Evolutionary conservation across 2,797 vertebrate species (phyloP).

Genomic region (Trachurus trachurus): DNA sequence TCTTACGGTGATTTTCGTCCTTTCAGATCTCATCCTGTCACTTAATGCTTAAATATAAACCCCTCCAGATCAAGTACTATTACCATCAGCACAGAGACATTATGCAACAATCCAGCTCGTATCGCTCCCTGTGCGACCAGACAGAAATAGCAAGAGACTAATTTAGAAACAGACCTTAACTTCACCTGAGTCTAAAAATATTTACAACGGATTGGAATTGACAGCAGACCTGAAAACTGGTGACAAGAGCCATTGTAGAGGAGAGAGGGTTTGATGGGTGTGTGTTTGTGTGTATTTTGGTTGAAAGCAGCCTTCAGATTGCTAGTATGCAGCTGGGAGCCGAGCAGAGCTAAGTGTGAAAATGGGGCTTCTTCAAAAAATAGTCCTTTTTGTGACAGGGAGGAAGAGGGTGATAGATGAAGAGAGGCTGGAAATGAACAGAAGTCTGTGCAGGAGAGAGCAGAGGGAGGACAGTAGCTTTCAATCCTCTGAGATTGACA

Average conservation of each 20-base stretch:
- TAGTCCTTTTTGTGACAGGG: slow-evolving; percentile 64
- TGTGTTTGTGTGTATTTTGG: slow-evolving; percentile 24
- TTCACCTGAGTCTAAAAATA: slow-evolving; percentile 76
- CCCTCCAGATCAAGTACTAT: slow-evolving; percentile 52
- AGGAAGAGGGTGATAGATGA: slow-evolving; percentile 53
- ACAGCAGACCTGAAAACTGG: slow-evolving; percentile 47
- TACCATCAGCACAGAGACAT: slow-evolving; percentile 52
- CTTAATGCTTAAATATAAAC: slow-evolving; percentile 74
- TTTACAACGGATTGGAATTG: slow-evolving; percentile 39
- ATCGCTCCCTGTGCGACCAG: slow-evolving; percentile 8
- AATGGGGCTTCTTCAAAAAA: slow-evolving; percentile 70
- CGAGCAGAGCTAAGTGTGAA: slow-evolving; percentile 64
- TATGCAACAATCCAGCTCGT: slow-evolving; percentile 58
- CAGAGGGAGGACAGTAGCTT: slow-evolving; percentile 45
- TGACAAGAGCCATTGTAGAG: slow-evolving; percentile 26
- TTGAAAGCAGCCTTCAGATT: slow-evolving; percentile 47
- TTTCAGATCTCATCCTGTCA: slow-evolving; percentile 64
- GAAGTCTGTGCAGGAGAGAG: slow-evolving; percentile 39
- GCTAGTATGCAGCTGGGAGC: slow-evolving; percentile 28
- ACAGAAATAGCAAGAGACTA: slow-evolving; percentile 67
- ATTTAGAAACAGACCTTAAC: slow-evolving; percentile 68
- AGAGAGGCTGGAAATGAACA: slow-evolving; percentile 46
- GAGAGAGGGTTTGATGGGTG: slow-evolving; percentile 22
- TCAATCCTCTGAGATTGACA: slow-evolving; percentile 63
- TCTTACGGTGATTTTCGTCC: slow-evolving; percentile 47